phyloP scores from a whole-genome alignment of 1,140 invertebrate genomes.

The Portunus trituberculatus region DNA sequence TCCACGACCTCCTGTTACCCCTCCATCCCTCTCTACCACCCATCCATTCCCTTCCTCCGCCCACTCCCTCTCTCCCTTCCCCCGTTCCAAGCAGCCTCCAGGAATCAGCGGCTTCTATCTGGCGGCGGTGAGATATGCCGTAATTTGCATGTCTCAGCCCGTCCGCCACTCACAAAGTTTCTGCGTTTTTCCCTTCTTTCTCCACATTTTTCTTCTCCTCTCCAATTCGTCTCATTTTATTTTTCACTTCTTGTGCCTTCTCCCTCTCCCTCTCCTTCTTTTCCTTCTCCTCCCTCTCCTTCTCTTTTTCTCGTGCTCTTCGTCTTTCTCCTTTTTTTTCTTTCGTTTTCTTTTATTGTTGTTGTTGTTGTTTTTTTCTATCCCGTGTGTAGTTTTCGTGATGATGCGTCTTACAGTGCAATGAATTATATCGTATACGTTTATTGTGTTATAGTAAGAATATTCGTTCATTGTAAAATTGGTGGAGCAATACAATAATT shows the following conservation, averaged over 20 bases:
- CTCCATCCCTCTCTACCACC: no score
- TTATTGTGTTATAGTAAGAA: not conserved
- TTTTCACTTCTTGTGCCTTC: not conserved
- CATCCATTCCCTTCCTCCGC: not conserved
- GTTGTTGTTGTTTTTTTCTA: not conserved
- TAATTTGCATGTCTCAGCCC: slow-evolving; percentile 1
- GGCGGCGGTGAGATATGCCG: not conserved
- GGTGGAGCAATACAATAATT: no score
- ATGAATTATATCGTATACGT: not conserved
- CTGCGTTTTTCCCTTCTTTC: not conserved
- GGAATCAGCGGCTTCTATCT: no score
- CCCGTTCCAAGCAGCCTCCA: not conserved
- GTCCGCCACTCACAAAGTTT: not conserved
- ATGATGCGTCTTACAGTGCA: not conserved
- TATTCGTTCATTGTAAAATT: no score
- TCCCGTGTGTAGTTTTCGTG: not conserved
- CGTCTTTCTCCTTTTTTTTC: no score
- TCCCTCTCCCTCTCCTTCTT: no score
- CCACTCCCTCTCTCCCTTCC: not conserved
- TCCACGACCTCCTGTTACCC: no score
- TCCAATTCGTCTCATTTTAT: not conserved
- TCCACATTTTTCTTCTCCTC: not conserved
- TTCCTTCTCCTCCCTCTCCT: not conserved
- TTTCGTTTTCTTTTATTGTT: not conserved
- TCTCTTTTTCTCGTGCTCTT: no score